Percentiles rank a stretch among this genome's conserved stretches.
Conservation (phyloP, 2,797 vertebrate species). For the Anguilla obscura region DNA sequence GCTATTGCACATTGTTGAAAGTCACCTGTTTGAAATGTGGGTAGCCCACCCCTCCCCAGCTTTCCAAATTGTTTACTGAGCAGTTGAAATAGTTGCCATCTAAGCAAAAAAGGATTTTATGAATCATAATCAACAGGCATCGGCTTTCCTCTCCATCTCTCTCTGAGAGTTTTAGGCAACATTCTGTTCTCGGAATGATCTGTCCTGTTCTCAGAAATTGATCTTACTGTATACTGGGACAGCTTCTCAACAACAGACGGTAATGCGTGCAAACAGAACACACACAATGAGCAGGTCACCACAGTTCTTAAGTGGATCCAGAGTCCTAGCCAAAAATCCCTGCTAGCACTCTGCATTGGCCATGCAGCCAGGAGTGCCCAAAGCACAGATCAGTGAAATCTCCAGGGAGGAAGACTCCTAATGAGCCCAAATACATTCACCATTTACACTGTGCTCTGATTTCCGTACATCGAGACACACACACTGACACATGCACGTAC, state of each 20-base stretch:
- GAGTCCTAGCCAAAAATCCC: not conserved
- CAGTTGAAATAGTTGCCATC: not conserved
- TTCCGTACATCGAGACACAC: not conserved
- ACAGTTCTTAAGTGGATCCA: not conserved
- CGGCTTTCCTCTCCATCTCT: not conserved
- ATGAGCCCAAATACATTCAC: conserved; percentile 16
- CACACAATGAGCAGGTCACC: not conserved
- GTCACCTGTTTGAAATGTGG: not conserved
- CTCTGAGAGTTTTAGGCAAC: not conserved
- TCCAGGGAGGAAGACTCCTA: not conserved
- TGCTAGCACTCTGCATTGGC: not conserved
- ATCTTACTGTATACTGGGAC: not conserved
- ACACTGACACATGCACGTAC: not conserved
- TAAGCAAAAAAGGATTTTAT: not conserved
- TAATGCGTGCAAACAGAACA: not conserved
- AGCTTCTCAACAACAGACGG: not conserved
- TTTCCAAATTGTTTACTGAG: not conserved
- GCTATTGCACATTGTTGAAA: not conserved
- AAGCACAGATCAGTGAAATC: not conserved
- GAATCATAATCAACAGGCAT: not conserved
- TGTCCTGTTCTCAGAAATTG: not conserved
- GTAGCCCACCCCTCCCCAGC: not conserved
- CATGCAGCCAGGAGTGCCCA: not conserved
- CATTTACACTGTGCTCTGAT: not conserved
- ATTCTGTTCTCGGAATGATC: not conserved